Conservation (phyloP, 2,888 invertebrate genomes). For the Rhodophaea formosa region DNA sequence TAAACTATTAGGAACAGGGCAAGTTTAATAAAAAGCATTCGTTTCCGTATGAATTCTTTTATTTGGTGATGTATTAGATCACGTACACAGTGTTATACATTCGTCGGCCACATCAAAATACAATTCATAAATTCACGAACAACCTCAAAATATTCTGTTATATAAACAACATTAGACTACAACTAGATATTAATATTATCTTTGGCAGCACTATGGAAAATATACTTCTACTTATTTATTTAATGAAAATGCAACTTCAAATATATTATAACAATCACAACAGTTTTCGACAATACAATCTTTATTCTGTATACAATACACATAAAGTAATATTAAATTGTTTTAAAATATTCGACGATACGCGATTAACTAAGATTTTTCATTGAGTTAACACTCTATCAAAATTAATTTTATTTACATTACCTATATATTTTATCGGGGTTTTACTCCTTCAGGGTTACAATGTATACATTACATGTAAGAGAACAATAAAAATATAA, state of each 20-base stretch:
- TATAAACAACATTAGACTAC: slow-evolving; percentile 76
- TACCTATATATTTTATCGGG: slow-evolving; percentile 63
- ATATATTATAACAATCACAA: slow-evolving; percentile 78
- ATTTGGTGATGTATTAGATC: slow-evolving; percentile 69
- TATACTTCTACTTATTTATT: slow-evolving; percentile 73
- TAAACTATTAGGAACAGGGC: not conserved
- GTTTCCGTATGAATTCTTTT: slow-evolving; percentile 60
- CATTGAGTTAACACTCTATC: slow-evolving; percentile 52
- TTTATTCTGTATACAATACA: slow-evolving; percentile 61
- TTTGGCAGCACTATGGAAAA: slow-evolving; percentile 83
- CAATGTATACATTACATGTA: slow-evolving; percentile 53
- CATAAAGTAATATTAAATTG: slow-evolving; percentile 54
- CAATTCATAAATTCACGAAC: slow-evolving; percentile 73
- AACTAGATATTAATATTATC: slow-evolving; percentile 66
- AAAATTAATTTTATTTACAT: slow-evolving; percentile 67
- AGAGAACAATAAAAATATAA: slow-evolving; percentile 58
- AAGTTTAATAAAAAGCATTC: slow-evolving; percentile 30
- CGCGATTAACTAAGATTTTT: slow-evolving; percentile 46
- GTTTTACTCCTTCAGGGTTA: slow-evolving; percentile 73
- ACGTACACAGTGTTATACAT: slow-evolving; percentile 70
- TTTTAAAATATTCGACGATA: slow-evolving; percentile 55
- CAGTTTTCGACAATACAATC: slow-evolving; percentile 72
- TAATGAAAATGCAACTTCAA: slow-evolving; percentile 78
- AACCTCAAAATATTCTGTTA: slow-evolving; percentile 75
- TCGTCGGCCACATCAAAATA: slow-evolving; percentile 71